Conservation (phyloP, 2,797 vertebrate genomes). For the Aldrovandia affinis region DNA sequence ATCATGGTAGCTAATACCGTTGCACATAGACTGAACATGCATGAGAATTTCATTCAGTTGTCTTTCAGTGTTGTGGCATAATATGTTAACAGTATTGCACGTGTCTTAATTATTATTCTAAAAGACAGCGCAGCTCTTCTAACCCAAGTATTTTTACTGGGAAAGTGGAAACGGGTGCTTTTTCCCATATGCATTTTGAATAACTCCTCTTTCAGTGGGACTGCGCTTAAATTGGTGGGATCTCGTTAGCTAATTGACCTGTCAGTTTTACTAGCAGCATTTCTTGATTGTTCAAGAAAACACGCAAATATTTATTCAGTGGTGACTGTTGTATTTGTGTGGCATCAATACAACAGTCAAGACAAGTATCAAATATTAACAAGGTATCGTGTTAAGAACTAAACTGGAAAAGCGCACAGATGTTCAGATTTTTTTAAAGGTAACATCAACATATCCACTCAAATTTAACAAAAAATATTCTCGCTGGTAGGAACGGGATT, state of each 20-base stretch:
- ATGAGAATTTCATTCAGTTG: constrained; percentile 18
- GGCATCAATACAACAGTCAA: background rate
- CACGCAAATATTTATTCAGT: background rate
- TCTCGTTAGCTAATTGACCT: constrained; percentile 5
- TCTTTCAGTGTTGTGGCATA: constrained; percentile 12
- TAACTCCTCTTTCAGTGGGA: background rate
- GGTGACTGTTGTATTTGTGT: background rate
- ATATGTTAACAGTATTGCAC: constrained; percentile 26
- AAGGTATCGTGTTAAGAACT: constrained; percentile 11
- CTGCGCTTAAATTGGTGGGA: constrained; percentile 12
- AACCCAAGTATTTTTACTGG: background rate
- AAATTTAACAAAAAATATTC: background rate
- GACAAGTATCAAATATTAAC: background rate
- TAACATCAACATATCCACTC: background rate
- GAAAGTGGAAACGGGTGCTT: background rate
- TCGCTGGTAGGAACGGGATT: background rate
- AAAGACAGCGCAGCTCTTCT: background rate
- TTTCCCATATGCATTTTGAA: background rate
- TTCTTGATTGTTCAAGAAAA: background rate
- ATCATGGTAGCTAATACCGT: constrained; percentile 22
- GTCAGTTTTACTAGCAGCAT: background rate
- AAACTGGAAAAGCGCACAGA: background rate
- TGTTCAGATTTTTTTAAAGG: constrained; percentile 2
- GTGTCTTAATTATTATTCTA: background rate
- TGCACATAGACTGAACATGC: constrained; percentile 27